Base-by-base conservation (phyloP, 2,113 vertebrate species). In the Athene cunicularia region DNA sequence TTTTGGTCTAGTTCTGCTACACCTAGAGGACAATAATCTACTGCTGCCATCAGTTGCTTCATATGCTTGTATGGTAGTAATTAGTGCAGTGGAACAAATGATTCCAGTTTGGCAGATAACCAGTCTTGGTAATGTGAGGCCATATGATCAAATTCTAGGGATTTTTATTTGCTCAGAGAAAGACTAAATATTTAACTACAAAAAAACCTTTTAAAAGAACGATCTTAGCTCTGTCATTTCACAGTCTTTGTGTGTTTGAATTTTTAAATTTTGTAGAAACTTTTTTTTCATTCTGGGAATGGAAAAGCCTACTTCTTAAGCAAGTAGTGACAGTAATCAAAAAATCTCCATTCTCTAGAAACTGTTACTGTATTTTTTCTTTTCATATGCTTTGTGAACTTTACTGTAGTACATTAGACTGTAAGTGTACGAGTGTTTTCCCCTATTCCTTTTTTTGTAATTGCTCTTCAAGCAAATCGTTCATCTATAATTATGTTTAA, bases 61-160 rank as follows among this genome's bases (percentile, higher is more conserved):
- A 60, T 79, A 67, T 89, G 73, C 56, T 93, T 89, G n/a, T n/a
- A 22, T 90, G 70, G 73, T 72, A 64, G 43, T 60, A 87, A 94
- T 91, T 93, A 85, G 47, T 91, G 39, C 73, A 71, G 64, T 72
- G 60, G 73, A 79, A 89, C 73, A 94, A 87, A 91, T 81, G 1
- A 86, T 79, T 94, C 64, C 60, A 75, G 64, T 55, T 84, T 96
- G 91, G 84, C 91, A 88, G 86, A 86, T 77, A 95, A 91, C n/a
- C n/a, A 73, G 53, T 83, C 67, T 92, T 94, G 82, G 90, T 72
- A 84, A 77, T 52, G 35, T 77, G 60, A 93, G 41, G 47, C 41
- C 24, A 28, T 89, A 47, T 67, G 35, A 96, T 94, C 22, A 49
- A 84, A 81, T 89, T 79, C 41, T 50, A 81, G 30, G 35, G 68